Base-by-base conservation (phyloP, 2,797 vertebrate genomes). In the Botia almorhae region DNA sequence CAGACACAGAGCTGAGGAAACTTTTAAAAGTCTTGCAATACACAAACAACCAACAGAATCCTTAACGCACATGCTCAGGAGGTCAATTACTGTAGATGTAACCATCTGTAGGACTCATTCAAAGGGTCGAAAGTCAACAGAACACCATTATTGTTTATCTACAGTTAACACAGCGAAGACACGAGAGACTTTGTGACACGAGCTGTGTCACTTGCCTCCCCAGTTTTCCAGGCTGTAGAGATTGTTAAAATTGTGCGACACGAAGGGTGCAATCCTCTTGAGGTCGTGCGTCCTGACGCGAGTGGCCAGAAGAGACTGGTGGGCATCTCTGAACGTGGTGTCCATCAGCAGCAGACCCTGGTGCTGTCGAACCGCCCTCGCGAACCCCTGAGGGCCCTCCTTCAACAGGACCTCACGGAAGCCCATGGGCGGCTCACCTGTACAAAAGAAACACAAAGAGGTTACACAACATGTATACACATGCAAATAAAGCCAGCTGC, bases 201-300 rank as follows among this genome's bases (percentile, higher is more conserved):
- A 13, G 80, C 74, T 73, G 76, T 86, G 85, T 80, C 48, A 63
- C 93, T 87, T 81, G 96, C 96, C 96, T 91, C 97, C 97, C 97
- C 97, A 98, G 91, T 98, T 96, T 92, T 98, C 96, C 81, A 98
- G 82, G 92, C 96, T 97, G 92, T 92, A 98, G 68, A 98, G 96
- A 53, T 91, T 94, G 90, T 16, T 94, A 85, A 98, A 96, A 89
- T 91, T 95, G 89, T 97, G 96, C 17, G 96, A 94, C 8, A 96
- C 96, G 0, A 96, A 98, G 0, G 96, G 96, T 0, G 97, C 93
- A 23, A 98, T 95, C 87, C 88, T 93, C 86, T 97, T 97, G 65
- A 98, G 95, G 90, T 98, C 97, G 0, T 97, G 95, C 39, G 96
- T 98, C 12, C 97, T 95, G 36, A 98, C 96, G 0, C 97, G 94